Conservation (phyloP, 2,113 vertebrate genomes). For the Calyptomena viridis region DNA sequence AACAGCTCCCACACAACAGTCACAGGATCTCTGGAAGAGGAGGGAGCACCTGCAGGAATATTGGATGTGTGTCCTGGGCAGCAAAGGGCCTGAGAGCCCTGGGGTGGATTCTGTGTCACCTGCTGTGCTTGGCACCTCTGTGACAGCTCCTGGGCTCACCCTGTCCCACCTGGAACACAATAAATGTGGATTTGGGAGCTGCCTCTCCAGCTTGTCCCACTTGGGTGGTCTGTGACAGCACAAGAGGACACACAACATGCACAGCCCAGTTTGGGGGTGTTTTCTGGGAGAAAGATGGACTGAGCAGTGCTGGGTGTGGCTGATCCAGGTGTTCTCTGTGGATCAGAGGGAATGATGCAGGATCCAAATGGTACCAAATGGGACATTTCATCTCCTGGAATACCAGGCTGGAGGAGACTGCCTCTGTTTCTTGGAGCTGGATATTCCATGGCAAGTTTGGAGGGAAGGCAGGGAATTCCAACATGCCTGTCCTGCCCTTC, state of each 20-base stretch:
- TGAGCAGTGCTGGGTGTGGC: background rate
- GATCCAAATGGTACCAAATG: background rate
- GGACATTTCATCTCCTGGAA: background rate
- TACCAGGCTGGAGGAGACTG: background rate
- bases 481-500: rapidly evolving
- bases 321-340: background rate
- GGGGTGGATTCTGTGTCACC: rapidly evolving
- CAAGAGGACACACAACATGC: background rate
- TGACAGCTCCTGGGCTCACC: background rate
- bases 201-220: background rate
- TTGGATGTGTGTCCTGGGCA: rapidly evolving
- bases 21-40: background rate
- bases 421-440: background rate
- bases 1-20: background rate
- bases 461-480: background rate
- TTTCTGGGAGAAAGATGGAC: background rate
- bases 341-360: background rate
- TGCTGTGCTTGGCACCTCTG: background rate
- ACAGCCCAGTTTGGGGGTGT: background rate
- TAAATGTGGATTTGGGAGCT: background rate
- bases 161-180: background rate
- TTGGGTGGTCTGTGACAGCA: background rate
- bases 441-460: background rate
- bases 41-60: background rate
- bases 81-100: background rate